Percentiles rank a stretch among this genome's conserved stretches.
Evolutionary conservation across 2,888 invertebrate species (phyloP).

Genomic region (Eristalinus aeneus): DNA sequence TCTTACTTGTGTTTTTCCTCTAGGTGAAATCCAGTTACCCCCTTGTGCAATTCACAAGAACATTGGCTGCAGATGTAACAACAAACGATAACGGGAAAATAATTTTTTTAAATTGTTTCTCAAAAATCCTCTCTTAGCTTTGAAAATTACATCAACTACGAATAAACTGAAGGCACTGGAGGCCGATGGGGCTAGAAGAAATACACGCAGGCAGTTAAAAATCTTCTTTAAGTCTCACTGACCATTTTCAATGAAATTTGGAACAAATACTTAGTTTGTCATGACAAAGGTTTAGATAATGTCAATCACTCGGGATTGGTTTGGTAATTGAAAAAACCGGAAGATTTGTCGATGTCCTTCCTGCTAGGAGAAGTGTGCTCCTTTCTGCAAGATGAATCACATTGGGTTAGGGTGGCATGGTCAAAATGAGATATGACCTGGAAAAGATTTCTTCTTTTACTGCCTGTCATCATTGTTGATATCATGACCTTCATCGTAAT

Average conservation of each 20-base stretch:
- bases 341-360: background rate
- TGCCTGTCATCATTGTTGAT: background rate
- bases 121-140: background rate
- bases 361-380: background rate
- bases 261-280: background rate
- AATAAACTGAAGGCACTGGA: background rate
- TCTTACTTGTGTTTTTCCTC: background rate
- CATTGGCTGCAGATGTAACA: background rate
- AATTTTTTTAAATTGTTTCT: background rate
- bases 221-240: background rate
- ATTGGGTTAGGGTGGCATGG: background rate
- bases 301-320: background rate
- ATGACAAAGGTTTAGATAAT: background rate
- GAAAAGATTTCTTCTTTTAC: background rate
- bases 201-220: background rate
- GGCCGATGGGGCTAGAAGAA: background rate
- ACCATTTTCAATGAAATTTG: background rate
- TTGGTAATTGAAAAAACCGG: background rate
- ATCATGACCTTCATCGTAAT: background rate
- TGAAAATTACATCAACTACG: background rate
- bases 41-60: background rate
- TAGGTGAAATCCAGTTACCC: background rate
- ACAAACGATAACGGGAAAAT: background rate
- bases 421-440: background rate
- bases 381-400: background rate